A percentile compares a stretch with the other conserved stretches of the same genome.
Conservation (phyloP, 2,888 invertebrate species). For the Aspidapion aeneum region DNA sequence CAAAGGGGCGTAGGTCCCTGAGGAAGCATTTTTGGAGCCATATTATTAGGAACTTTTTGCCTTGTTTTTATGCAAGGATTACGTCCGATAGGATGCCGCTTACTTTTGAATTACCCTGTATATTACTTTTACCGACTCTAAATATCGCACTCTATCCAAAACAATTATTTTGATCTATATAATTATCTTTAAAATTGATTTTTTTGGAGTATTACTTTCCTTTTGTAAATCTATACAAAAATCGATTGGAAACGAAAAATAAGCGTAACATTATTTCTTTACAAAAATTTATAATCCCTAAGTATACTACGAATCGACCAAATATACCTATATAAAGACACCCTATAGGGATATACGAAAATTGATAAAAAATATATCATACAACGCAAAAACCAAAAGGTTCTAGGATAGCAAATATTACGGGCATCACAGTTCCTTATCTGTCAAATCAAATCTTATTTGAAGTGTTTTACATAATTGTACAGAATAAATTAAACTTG, state of each 20-base stretch:
- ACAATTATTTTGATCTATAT: conserved; percentile 16
- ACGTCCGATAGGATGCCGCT: no score
- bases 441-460: no score
- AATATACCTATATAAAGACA: neutral
- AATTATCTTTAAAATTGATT: conserved; percentile 14
- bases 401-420: no score
- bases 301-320: conserved; percentile 18
- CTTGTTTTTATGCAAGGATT: no score
- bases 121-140: no score
- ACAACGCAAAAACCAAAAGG: neutral
- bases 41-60: no score
- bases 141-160: conserved; percentile 1
- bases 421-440: no score
- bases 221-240: conserved; percentile 22
- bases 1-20: no score
- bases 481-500: no score
- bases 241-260: neutral
- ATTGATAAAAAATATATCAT: neutral
- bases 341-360: neutral
- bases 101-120: no score
- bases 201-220: conserved; percentile 10
- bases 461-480: no score
- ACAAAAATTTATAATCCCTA: conserved; percentile 23
- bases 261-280: conserved; percentile 16
- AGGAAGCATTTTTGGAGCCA: no score